Evolutionary conservation across 2,797 vertebrate species (phyloP), one percentile per base, ranked within the genome.

Genomic region (Sebastes trivittatus): DNA sequence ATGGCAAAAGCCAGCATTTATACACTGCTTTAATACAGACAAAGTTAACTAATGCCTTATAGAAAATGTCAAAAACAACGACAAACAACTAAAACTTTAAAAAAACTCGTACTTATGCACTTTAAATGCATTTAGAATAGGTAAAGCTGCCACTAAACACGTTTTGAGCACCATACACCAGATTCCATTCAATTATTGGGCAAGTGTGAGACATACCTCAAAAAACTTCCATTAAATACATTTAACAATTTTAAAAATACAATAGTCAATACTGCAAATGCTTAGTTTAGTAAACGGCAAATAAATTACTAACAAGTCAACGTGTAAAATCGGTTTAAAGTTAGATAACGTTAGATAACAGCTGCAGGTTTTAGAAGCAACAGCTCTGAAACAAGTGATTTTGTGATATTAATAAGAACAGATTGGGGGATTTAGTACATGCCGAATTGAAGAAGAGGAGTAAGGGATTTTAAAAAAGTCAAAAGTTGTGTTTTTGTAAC

Each of bases 351-450:
- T 14, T 16, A 22, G 56, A 10, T 38, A 34, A n/a, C 61, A 61
- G 18, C 52, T 9, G n/a, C n/a, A 7, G 29, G 7, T 58, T 4
- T 23, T 55, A 2, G 23, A 0, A 16, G 34, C 11, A 30, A 7
- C 8, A 2, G 0, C 11, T 29, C 32, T 36, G 30, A 73, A 81
- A 0, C 0, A 69, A 55, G 1, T 8, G 1, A 8, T 23, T 14
- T 11, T 38, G 6, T 52, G 46, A 20, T 52, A 2, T 9, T 27
- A 29, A 63, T 3, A 18, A 13, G 1, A 65, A 1, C 2, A 0
- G 0, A 0, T 34, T 20, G 1, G 0, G 2, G 0, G 1, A 27
- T 38, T 46, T 42, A 0, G 0, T 23, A 0, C 0, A 74, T 2
- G 70, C 82, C 82, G 80, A 85, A 75, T 69, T 16, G 1, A 72